Conservation (phyloP, 2,113 vertebrate species). For the Otocyon megalotis region DNA sequence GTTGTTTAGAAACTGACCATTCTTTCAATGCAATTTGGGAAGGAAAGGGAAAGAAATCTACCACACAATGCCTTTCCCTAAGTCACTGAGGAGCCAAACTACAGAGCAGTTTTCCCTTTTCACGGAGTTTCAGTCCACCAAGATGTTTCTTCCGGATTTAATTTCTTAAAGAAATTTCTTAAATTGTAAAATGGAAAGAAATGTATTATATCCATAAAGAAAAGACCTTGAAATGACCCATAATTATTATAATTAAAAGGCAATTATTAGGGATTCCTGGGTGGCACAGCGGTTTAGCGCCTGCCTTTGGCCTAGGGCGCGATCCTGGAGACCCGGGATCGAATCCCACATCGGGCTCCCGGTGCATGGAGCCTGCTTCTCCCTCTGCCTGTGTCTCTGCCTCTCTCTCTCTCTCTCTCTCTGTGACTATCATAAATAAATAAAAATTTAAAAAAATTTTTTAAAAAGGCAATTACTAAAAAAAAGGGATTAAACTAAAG, state of each 20-base stretch:
- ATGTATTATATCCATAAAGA: background rate
- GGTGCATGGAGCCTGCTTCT: too few species aligned
- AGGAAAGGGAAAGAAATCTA: background rate
- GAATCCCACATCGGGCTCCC: too few species aligned
- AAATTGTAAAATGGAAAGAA: conserved; percentile 37
- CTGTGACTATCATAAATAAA: too few species aligned
- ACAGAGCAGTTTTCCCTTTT: background rate
- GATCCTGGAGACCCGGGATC: too few species aligned
- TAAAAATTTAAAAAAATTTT: too few species aligned
- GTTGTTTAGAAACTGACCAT: background rate
- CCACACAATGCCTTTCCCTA: background rate
- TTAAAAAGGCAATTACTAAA: conserved; percentile 33
- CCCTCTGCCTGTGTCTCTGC: too few species aligned
- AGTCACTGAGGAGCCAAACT: background rate
- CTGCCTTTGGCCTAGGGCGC: too few species aligned
- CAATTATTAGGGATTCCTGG: too few species aligned
- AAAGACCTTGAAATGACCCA: conserved; percentile 35
- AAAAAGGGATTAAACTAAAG: conserved; percentile 47
- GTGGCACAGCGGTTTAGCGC: too few species aligned
- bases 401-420: too few species aligned
- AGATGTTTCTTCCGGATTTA: background rate
- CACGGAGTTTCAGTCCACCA: background rate
- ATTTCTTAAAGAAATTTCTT: background rate
- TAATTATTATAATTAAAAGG: background rate
- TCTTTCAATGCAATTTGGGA: background rate